Base-by-base conservation (phyloP, 1,140 invertebrate species). In the Microplitis demolitor region DNA sequence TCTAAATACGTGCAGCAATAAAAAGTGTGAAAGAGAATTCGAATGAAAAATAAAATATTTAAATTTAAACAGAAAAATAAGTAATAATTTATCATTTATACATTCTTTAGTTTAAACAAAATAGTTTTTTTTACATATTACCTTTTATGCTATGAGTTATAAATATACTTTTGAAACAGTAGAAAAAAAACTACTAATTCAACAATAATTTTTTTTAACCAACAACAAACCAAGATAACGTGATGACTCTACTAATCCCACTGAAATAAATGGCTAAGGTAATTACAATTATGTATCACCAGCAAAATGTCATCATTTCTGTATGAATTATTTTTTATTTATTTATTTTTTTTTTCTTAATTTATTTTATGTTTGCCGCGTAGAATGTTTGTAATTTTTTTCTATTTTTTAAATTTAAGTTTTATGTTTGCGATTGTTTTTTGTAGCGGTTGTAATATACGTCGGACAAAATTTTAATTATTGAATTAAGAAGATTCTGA, bases 381-480 rank as follows among this genome's bases (percentile, higher is more conserved):
- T 62, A 70, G 14, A 51, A 35, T 67, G 51, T 56, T 67, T 54
- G 16, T 54, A 14, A n/a, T 14, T 54, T 67, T 31, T 13, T 51
- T 54, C 11, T 72, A 70, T 56, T 66, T 61, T 73, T 77, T 74
- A 74, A 61, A 61, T 67, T 70, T 69, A 66, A 69, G 72, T 75
- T 73, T 35, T 73, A 71, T 66, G 73, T 72, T 60, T 61, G 33
- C 13, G 33, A 3, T 31, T 37, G 3, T 37, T 3, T 66, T 66
- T 66, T 24, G 13, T 51, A 24, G 39, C 13, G 64, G 31, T 16
- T 54, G 50, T 67, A n/a, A 67, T 54, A 6, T 67, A 51, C 53
- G 6, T 35, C 11, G 14, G 51, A 37, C 34, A 56, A 67, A 51
- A 53, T 35, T 56, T 16, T n/a, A 14, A 13, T 56, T 14, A 56